A percentile compares a stretch with the other conserved stretches of the same genome.
Conservation (phyloP, 2,888 invertebrate genomes). For the Strigamia transsilvanica region DNA sequence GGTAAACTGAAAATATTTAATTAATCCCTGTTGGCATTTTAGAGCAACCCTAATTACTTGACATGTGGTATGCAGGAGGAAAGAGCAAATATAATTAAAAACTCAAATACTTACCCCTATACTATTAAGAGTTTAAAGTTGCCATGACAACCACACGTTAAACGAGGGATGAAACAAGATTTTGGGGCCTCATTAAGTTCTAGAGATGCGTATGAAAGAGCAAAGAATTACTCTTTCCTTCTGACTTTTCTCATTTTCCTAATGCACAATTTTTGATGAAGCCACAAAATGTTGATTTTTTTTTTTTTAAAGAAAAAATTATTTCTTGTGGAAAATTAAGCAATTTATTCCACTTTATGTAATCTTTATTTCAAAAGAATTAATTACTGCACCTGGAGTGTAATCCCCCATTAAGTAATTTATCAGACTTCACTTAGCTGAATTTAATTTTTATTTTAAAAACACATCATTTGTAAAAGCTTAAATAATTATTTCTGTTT, state of each 20-base stretch:
- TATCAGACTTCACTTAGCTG: neutral
- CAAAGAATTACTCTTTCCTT: neutral
- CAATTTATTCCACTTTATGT: neutral
- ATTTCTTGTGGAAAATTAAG: neutral
- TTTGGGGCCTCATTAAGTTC: neutral
- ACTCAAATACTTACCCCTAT: neutral
- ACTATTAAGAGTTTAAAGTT: neutral
- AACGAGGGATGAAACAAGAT: neutral
- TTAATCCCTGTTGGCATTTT: conserved; percentile 36
- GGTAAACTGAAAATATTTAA: conserved; percentile 23
- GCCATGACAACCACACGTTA: neutral
- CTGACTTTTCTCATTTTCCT: conserved; percentile 37
- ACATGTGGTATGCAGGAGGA: neutral
- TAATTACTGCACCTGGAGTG: neutral
- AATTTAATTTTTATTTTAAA: neutral
- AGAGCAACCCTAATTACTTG: conserved; percentile 11
- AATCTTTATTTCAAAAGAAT: neutral
- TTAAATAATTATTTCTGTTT: neutral
- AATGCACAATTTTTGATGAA: conserved; percentile 32
- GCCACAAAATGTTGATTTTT: neutral
- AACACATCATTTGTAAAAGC: no score
- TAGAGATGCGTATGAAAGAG: conserved; percentile 10
- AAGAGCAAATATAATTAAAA: conserved; percentile 34
- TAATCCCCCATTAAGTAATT: neutral
- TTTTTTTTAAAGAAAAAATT: neutral